phyloP scores from a whole-genome alignment of 2,113 vertebrate genomes.

The Nestor notabilis region DNA sequence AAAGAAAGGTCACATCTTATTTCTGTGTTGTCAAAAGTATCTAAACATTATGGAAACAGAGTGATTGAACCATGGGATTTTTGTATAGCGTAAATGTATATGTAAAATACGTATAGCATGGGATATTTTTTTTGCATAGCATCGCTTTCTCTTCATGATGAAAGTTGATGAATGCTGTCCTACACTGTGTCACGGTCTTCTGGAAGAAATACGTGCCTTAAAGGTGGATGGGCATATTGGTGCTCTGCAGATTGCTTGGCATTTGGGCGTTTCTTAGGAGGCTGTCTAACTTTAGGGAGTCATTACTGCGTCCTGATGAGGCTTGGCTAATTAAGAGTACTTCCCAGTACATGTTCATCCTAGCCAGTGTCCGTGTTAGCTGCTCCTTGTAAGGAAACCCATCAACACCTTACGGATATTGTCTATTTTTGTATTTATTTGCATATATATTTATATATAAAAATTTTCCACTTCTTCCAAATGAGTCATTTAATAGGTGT shows the following conservation, averaged over 20 bases:
- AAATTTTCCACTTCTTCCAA: rapidly evolving
- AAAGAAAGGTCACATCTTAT: background rate
- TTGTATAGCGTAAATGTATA: background rate
- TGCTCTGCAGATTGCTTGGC: background rate
- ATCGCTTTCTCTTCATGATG: background rate
- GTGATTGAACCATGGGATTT: background rate
- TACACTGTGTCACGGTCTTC: background rate
- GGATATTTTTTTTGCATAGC: background rate
- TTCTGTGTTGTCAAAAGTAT: background rate
- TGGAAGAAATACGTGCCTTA: background rate
- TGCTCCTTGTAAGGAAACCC: background rate
- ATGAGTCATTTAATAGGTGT: background rate
- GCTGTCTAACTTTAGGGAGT: background rate
- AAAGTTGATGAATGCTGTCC: background rate
- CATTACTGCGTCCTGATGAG: background rate
- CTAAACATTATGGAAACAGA: background rate
- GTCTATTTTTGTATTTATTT: no score
- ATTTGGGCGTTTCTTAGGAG: background rate
- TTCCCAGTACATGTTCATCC: background rate
- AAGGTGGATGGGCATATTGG: background rate
- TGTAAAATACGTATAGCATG: no score
- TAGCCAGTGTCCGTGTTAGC: rapidly evolving
- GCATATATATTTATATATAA: no score
- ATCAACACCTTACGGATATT: background rate
- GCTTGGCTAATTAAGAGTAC: background rate